Evolutionary conservation across 2,113 vertebrate species (phyloP), one percentile per base, ranked within the genome.

Genomic region (Ivindomyrus marchei): DNA sequence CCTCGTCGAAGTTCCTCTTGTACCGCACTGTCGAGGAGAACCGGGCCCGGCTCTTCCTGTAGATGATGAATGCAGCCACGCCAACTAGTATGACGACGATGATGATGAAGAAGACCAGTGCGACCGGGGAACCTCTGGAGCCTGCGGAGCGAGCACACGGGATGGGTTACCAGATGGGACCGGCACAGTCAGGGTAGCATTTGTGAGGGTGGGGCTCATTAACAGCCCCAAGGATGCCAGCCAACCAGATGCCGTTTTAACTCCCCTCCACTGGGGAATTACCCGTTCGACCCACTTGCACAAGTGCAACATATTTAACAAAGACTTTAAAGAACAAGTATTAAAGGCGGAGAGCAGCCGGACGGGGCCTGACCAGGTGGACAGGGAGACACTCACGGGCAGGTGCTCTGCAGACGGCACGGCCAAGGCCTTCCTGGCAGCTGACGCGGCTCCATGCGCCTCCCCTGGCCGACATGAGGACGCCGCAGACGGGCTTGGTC

Each of bases 1-100:
- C 93, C 24, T 99, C 97, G 7, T 98, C 96, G 4, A 95, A 92
- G 88, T 97, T 97, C 91, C 97, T 96, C 91, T 97, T 94, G 89
- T 99, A 99, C 84, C 96, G 98, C 31, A 99, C 95, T 0, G 94
- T 95, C 15, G 96, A 95, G 17, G 91, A 86, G 95, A 96, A 97
- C 56, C 92, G 90, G 46, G 94, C 80, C 17, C 52, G 94, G 10
- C 94, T 97, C 94, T 93, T 98, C 94, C 95, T 97, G 84, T 96
- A 97, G 6, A 98, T 6, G 74, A 96, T 90, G 88, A 96, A 97
- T 5, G 89, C 74, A 21, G 96, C 90, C 1, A 92, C 94, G 0
- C 66, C 85, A 39, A 95, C 0, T 0, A 98, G 88, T 13, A 93
- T 58, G 2, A 97, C 0, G 90, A 96, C 3, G 49, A 96, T 39